Base-by-base conservation (phyloP, 2,113 vertebrate genomes). In the Mesitornis unicolor region DNA sequence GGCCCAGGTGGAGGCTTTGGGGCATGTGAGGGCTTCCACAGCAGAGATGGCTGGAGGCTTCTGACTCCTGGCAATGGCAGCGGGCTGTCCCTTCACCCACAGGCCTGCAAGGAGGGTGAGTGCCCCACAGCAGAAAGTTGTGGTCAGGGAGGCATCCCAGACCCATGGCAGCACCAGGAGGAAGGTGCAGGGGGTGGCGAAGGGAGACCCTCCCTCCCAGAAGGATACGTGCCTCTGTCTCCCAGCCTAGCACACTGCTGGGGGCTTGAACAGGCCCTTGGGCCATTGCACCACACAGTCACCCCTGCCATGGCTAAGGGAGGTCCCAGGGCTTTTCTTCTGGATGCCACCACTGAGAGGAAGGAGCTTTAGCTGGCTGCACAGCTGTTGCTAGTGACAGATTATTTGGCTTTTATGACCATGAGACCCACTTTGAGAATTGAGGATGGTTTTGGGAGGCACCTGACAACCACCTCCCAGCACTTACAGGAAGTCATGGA, bases 61-160 rank as follows among this genome's bases (percentile, higher is more conserved):
- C 45, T 42, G 15, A 2, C 57, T 48, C 28, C 67, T 83, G 26
- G n/a, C 21, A 33, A 47, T 24, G 40, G 7, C 33, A 42, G 9
- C 7, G 31, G 16, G 7, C 70, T 83, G 33, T 40, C 25, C 25
- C 10, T 45, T 45, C 9, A 6, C 36, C 36, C 63, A 29, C 24
- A 26, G 31, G 10, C 54, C 35, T 38, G 33, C 25, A 53, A 48
- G 43, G 59, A 59, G 24, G 4, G 10, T 22, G 19, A 12, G 48
- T 50, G 33, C 3, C 11, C 25, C 0, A 0, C 0, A 1, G 28
- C 33, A 70, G 25, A 61, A n/a, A 47, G 11, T n/a, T 61, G 31
- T 68, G 47, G 31, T 18, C 0, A 0, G 38, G 13, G 20, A 74
- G 21, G 16, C 6, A 47, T 5, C 28, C 19, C 54, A 51, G 50